These are phyloP conservation scores for Phrynocephalus versicolor DNA, from an alignment of 2,113 vertebrate genomes.

Conservation along the genomic window DNA sequence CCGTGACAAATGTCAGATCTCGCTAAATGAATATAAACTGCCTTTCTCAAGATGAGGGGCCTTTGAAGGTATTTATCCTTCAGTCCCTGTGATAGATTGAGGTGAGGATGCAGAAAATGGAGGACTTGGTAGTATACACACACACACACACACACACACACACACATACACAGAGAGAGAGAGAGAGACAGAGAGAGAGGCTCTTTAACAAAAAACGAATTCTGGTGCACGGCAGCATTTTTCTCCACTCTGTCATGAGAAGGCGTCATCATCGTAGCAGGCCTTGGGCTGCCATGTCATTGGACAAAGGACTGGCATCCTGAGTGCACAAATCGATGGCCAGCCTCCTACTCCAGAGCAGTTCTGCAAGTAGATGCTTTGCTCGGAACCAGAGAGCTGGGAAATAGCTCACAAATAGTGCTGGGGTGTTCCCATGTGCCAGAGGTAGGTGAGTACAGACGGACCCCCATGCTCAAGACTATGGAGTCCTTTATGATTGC, in stretches of 20 bases:
- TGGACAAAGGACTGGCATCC: constrained; percentile 41
- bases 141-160: not conserved
- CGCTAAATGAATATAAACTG: not conserved
- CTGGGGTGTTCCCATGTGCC: too few relatives aligned
- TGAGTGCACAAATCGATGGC: constrained; percentile 47
- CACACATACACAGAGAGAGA: not conserved
- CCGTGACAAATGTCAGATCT: constrained; percentile 12
- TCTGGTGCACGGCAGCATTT: too few relatives aligned
- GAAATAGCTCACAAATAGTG: too few relatives aligned
- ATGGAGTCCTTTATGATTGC: too few relatives aligned
- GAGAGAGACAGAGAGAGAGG: too few relatives aligned
- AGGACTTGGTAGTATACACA: not conserved
- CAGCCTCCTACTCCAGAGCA: constrained; percentile 39
- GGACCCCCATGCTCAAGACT: too few relatives aligned
- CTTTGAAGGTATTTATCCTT: not conserved
- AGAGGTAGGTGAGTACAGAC: too few relatives aligned
- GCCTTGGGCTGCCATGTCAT: constrained; percentile 26
- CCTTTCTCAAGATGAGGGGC: constrained; percentile 6
- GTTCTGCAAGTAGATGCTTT: constrained; percentile 39
- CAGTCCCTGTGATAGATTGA: not conserved
- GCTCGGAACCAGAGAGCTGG: too few relatives aligned
- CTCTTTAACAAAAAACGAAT: not conserved
- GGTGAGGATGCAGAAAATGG: constrained; percentile 16
- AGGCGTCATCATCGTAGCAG: constrained; percentile 1
- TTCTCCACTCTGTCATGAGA: not conserved